Percentiles rank a stretch among this genome's conserved stretches.
These are phyloP conservation scores for Lepidonotus clava DNA, from an alignment of 2,888 invertebrate genomes.

Conservation along the genomic window DNA sequence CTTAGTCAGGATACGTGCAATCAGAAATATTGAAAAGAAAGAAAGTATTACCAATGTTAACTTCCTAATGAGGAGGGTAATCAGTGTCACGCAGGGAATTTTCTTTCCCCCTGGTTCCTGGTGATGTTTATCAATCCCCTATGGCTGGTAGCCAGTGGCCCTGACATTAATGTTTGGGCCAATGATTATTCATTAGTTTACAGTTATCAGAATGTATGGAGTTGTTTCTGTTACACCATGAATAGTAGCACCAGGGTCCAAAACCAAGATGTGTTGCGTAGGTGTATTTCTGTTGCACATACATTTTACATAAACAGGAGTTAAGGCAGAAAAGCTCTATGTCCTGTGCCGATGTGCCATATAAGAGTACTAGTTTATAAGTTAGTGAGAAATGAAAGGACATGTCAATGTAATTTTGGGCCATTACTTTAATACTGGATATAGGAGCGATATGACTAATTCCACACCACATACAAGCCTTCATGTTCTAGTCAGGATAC, in stretches of 20 bases:
- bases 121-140: background rate
- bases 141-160: background rate
- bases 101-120: background rate
- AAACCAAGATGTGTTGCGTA: constrained; percentile 11
- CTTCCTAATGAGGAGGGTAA: background rate
- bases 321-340: background rate
- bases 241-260: background rate
- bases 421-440: background rate
- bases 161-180: background rate
- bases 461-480: too few species aligned
- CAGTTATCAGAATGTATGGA: too few species aligned
- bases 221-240: background rate
- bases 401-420: background rate
- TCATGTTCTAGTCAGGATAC: too few species aligned
- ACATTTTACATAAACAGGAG: background rate
- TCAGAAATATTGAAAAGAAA: too few species aligned
- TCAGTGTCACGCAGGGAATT: background rate
- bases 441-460: too few species aligned
- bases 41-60: too few species aligned
- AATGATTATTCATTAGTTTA: background rate
- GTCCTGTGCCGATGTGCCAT: background rate
- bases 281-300: background rate
- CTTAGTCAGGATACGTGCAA: too few species aligned
- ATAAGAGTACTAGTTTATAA: too few species aligned
- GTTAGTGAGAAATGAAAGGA: background rate